Percentiles rank a stretch among this genome's conserved stretches.
Conservation (phyloP, 1,140 invertebrate genomes). For the Bombus huntii region DNA sequence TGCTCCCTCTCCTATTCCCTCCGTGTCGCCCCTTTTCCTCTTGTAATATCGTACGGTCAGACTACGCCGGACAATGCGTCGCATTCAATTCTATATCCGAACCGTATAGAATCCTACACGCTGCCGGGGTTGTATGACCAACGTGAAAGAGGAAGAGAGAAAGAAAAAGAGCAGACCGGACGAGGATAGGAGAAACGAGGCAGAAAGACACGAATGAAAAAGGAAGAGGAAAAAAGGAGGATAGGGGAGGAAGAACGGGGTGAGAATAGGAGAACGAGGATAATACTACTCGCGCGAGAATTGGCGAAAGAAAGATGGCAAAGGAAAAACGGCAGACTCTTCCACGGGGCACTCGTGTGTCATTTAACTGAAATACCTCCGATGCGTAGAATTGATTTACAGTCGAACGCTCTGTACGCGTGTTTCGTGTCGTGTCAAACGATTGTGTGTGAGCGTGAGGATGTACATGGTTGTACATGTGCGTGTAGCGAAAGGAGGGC, state of each 20-base stretch:
- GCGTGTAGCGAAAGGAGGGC: constrained; percentile 26
- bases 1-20: not conserved
- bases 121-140: constrained; percentile 45
- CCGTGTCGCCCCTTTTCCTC: constrained; percentile 34
- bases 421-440: constrained; percentile 2
- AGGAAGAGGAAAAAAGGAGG: not conserved
- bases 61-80: constrained; percentile 74
- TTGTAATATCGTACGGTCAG: constrained; percentile 77
- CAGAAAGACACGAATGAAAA: not conserved
- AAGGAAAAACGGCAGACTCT: constrained; percentile 35
- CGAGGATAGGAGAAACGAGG: not conserved
- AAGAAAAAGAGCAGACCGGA: not conserved
- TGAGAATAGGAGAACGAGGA: not conserved
- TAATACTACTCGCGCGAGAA: not conserved
- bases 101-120: constrained; percentile 41
- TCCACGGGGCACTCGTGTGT: constrained; percentile 74
- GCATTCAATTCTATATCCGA: constrained; percentile 74
- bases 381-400: constrained; percentile 81
- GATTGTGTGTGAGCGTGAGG: not conserved
- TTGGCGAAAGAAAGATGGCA: not conserved
- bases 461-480: not conserved
- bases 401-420: constrained; percentile 53
- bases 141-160: not conserved
- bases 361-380: constrained; percentile 82
- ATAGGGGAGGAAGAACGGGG: not conserved